phyloP scores from a whole-genome alignment of 1,140 invertebrate species.

The Parasteatoda tepidariorum region DNA sequence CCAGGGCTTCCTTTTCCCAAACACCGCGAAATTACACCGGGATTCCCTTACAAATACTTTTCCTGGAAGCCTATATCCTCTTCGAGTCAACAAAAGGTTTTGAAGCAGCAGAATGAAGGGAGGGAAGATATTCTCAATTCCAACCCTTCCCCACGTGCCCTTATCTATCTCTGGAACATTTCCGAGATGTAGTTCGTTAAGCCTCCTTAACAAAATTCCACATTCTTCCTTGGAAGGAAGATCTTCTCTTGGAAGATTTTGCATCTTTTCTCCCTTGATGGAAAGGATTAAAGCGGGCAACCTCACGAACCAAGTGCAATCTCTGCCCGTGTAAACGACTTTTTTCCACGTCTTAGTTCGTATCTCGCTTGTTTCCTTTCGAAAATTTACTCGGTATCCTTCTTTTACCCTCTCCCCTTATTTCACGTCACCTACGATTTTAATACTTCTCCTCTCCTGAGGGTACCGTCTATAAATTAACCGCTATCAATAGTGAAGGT shows the following conservation, averaged over 20 bases:
- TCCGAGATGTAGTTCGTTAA: conserved; percentile 21
- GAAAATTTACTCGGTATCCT: neutral
- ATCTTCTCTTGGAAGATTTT: conserved; percentile 26
- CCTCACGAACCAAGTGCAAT: conserved; percentile 40
- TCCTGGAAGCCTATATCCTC: neutral
- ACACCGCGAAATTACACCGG: conserved; percentile 52
- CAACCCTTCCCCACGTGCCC: neutral
- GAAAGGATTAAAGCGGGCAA: conserved; percentile 44
- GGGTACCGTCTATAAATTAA: conserved; percentile 41
- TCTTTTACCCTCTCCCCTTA: neutral
- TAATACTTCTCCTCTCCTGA: neutral
- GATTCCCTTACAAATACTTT: conserved; percentile 52
- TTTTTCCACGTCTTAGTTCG: conserved; percentile 6
- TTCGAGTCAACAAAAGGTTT: conserved; percentile 48
- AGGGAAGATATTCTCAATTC: conserved; percentile 30
- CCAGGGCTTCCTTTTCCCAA: neutral
- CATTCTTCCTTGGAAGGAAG: neutral
- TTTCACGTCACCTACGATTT: neutral
- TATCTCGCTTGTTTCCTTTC: neutral
- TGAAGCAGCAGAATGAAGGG: neutral
- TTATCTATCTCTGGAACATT: neutral
- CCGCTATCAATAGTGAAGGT: neutral
- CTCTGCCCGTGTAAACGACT: conserved; percentile 34
- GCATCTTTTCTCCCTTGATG: conserved; percentile 49
- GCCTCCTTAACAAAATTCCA: conserved; percentile 30